phyloP scores from a whole-genome alignment of 2,113 vertebrate genomes.

The Esox niger region DNA sequence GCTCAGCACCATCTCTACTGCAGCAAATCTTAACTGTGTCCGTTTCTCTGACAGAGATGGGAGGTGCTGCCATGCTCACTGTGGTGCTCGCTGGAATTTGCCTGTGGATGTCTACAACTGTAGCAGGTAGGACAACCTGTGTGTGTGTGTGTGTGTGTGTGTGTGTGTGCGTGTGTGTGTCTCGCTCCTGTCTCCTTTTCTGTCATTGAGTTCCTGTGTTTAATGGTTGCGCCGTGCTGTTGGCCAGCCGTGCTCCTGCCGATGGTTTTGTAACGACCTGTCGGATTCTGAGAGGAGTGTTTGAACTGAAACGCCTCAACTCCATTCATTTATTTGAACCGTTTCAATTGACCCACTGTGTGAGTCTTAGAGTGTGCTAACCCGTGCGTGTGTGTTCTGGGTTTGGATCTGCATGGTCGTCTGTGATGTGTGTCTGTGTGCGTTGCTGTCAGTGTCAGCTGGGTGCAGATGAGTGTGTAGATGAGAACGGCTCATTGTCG shows the following conservation, averaged over 20 bases:
- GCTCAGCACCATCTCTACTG: too few species aligned
- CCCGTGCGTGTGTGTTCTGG: background rate
- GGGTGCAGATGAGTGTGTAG: slow-evolving; percentile 26
- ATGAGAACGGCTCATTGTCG: slow-evolving; percentile 20
- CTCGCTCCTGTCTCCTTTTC: too few species aligned
- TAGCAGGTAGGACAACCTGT: slow-evolving; percentile 56
- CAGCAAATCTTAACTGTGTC: background rate
- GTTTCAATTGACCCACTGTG: too few species aligned
- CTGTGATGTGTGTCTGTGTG: slow-evolving; percentile 3
- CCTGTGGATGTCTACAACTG: slow-evolving; percentile 41
- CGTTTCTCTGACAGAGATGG: slow-evolving; percentile 63
- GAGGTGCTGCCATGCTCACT: slow-evolving; percentile 45
- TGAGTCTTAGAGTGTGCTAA: background rate
- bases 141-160: background rate
- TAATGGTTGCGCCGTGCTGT: too few species aligned
- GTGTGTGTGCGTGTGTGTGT: slow-evolving; percentile 2
- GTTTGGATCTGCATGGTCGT: background rate
- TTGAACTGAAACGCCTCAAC: too few species aligned
- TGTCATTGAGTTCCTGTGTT: too few species aligned
- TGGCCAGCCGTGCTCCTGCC: too few species aligned
- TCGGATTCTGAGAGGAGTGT: too few species aligned
- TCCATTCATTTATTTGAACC: too few species aligned
- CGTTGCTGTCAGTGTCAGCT: slow-evolving; percentile 5
- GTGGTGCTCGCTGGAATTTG: slow-evolving; percentile 46
- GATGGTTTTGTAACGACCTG: too few species aligned